Evolutionary conservation across 2,888 invertebrate genomes (phyloP).

Genomic region (Trissoscelio sp.): DNA sequence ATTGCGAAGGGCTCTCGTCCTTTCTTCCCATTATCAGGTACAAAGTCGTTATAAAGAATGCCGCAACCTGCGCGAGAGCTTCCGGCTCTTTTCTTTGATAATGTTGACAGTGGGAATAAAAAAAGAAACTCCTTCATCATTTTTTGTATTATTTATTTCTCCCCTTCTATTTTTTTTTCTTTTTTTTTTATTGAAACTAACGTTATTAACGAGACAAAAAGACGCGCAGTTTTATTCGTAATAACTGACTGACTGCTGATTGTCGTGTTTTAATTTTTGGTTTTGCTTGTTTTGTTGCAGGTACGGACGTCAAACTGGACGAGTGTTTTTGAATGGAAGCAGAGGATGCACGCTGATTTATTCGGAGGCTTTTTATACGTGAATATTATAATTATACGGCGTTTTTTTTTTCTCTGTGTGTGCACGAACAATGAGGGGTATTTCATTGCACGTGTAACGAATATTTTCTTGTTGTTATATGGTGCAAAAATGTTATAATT

Average conservation of each 20-base stretch:
- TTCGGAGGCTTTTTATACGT: not conserved
- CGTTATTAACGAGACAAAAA: slow-evolving; percentile 11
- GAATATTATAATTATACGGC: slow-evolving; percentile 6
- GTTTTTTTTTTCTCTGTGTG: slow-evolving; percentile 8
- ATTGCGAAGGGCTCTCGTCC: slow-evolving; percentile 58
- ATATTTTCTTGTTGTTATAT: not conserved
- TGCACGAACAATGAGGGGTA: too few species aligned
- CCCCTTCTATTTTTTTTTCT: not conserved
- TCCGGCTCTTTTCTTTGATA: slow-evolving; percentile 60
- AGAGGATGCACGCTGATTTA: not conserved
- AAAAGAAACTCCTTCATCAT: slow-evolving; percentile 21
- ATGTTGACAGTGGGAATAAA: slow-evolving; percentile 49
- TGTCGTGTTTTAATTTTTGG: slow-evolving; percentile 8
- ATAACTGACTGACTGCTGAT: not conserved
- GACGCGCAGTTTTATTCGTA: not conserved
- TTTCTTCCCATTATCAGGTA: slow-evolving; percentile 62
- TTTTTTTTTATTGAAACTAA: not conserved
- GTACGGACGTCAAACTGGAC: slow-evolving; percentile 12
- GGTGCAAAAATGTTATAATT: slow-evolving; percentile 26
- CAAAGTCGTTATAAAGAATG: slow-evolving; percentile 59
- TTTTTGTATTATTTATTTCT: too few species aligned
- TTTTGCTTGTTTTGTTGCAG: slow-evolving; percentile 37
- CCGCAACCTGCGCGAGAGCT: slow-evolving; percentile 52
- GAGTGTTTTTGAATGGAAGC: too few species aligned
- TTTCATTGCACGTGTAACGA: too few species aligned